A percentile compares a stretch with the other conserved stretches of the same genome.
Evolutionary conservation across 2,888 invertebrate species (phyloP).

Genomic region (Coenonympha glycerion): DNA sequence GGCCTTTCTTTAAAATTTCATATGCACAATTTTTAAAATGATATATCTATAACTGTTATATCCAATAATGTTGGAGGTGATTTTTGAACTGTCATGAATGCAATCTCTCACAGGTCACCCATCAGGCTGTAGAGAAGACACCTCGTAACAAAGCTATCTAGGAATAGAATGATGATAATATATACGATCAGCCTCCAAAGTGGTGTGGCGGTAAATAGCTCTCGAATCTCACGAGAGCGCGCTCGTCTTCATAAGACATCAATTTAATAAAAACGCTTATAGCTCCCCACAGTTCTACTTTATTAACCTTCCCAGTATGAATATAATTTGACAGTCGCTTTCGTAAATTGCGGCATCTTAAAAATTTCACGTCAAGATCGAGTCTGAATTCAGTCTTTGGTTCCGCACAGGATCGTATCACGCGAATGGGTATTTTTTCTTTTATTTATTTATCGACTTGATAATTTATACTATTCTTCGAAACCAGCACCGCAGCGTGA

Average conservation of each 20-base stretch:
- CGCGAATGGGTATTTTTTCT: neutral
- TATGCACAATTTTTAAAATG: too few species aligned
- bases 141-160: neutral
- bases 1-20: too few species aligned
- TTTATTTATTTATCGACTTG: neutral
- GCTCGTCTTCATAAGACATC: conserved; percentile 21
- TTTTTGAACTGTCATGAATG: too few species aligned
- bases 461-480: too few species aligned
- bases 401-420: neutral
- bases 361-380: conserved; percentile 14
- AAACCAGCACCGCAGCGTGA: too few species aligned
- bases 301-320: conserved; percentile 46
- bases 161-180: neutral
- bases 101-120: too few species aligned
- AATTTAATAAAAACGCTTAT: conserved; percentile 34
- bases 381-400: neutral
- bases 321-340: conserved; percentile 61
- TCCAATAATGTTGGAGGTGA: too few species aligned
- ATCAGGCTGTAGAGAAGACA: too few species aligned
- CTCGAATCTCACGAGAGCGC: conserved; percentile 24
- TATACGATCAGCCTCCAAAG: neutral
- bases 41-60: too few species aligned
- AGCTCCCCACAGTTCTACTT: conserved; percentile 42
- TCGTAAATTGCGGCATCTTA: conserved; percentile 47
- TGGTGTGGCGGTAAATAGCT: conserved; percentile 11